Evolutionary conservation across 2,113 vertebrate species (phyloP).

Genomic region (Chitala chitala): DNA sequence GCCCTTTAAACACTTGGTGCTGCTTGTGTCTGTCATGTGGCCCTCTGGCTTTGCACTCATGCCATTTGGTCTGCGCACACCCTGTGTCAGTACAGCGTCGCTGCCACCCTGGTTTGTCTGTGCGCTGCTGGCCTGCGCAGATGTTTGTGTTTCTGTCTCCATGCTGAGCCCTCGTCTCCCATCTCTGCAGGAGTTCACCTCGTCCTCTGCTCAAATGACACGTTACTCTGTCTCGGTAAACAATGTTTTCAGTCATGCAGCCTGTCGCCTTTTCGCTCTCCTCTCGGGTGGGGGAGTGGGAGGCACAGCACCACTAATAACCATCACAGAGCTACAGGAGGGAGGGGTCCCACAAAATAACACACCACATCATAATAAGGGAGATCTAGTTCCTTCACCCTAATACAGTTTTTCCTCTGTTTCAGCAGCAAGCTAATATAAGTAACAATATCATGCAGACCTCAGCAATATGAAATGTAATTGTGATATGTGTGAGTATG

Average conservation of each 20-base stretch:
- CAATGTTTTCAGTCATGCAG: slow-evolving; percentile 55
- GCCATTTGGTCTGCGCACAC: too few species aligned
- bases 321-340: slow-evolving; percentile 3
- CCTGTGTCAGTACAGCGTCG: neutral
- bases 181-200: neutral
- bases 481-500: neutral
- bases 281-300: neutral
- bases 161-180: neutral
- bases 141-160: slow-evolving; percentile 6
- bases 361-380: neutral
- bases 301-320: slow-evolving; percentile 18
- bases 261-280: slow-evolving; percentile 38
- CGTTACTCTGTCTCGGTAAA: slow-evolving; percentile 39
- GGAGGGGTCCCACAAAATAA: neutral
- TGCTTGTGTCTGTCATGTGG: slow-evolving; percentile 14
- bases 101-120: neutral
- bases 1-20: neutral
- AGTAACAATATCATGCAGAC: neutral
- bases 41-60: too few species aligned
- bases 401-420: too few species aligned
- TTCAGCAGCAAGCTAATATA: neutral
- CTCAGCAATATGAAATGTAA: neutral
- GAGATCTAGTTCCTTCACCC: too few species aligned
- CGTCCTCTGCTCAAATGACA: neutral
- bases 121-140: neutral